Conservation (phyloP, 2,113 vertebrate genomes). For the Pagrus major region DNA sequence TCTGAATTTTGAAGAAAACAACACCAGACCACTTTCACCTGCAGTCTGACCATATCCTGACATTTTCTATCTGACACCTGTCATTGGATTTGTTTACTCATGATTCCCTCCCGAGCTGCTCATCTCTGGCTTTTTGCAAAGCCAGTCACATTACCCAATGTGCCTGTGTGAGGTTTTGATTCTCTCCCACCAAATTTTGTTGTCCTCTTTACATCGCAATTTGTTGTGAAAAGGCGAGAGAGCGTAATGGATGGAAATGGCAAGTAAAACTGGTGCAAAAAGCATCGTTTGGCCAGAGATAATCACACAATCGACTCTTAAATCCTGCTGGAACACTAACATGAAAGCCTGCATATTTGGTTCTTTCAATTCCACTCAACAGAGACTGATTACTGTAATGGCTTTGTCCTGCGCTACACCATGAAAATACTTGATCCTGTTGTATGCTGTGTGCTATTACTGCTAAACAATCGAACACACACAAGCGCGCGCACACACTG, state of each 20-base stretch:
- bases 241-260: constrained; percentile 52
- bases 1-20: not conserved
- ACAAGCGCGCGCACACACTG: constrained; percentile 16
- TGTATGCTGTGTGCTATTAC: constrained; percentile 24
- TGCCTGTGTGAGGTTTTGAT: constrained; percentile 5
- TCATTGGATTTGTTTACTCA: not conserved
- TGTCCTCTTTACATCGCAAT: constrained; percentile 7
- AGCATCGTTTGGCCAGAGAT: constrained; percentile 53
- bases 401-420: constrained; percentile 60
- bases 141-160: not conserved
- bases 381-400: constrained; percentile 66
- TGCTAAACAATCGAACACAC: constrained; percentile 22
- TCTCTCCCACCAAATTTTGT: not conserved
- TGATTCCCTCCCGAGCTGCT: not conserved
- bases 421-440: constrained; percentile 66
- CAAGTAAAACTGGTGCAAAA: constrained; percentile 43
- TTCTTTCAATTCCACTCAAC: constrained; percentile 61
- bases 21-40: constrained; percentile 1
- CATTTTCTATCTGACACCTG: not conserved
- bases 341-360: constrained; percentile 49
- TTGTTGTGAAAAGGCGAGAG: constrained; percentile 29
- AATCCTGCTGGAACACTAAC: constrained; percentile 38
- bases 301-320: constrained; percentile 52
- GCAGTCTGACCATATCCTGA: not conserved
- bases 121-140: not conserved